Percentiles rank a stretch among this genome's conserved stretches.
Evolutionary conservation across 2,888 invertebrate genomes (phyloP).

Genomic region (Scrobipalpa costella): DNA sequence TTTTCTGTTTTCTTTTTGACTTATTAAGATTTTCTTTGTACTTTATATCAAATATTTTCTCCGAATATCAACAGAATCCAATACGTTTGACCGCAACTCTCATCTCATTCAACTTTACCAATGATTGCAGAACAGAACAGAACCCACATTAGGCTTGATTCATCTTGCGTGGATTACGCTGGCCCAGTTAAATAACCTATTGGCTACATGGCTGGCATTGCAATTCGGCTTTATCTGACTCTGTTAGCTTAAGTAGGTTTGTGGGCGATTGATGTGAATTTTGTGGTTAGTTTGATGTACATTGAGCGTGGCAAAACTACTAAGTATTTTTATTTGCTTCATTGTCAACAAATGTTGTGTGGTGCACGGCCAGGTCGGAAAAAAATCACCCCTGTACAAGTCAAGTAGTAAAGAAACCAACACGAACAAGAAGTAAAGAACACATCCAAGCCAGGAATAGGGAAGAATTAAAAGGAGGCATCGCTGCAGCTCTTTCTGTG

Average conservation of each 20-base stretch:
- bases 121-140: conserved; percentile 16
- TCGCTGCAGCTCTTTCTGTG: too few relatives aligned
- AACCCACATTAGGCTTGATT: conserved; percentile 10
- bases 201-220: conserved; percentile 17
- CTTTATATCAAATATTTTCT: conserved; percentile 1
- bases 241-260: conserved; percentile 10
- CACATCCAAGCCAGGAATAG: too few relatives aligned
- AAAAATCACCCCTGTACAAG: too few relatives aligned
- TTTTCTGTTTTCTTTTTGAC: too few relatives aligned
- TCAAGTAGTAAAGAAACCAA: too few relatives aligned
- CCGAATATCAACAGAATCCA: neutral
- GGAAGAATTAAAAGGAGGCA: too few relatives aligned
- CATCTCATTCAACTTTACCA: conserved; percentile 2
- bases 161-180: conserved; percentile 19
- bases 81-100: conserved; percentile 1
- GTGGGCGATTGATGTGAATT: neutral
- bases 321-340: neutral
- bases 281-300: neutral
- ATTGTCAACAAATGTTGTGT: too few relatives aligned
- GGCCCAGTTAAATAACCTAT: conserved; percentile 22
- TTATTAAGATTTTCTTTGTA: too few relatives aligned
- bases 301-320: neutral
- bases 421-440: too few relatives aligned
- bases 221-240: conserved; percentile 14
- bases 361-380: too few relatives aligned